Base-by-base conservation (phyloP, 1,140 invertebrate genomes). In the Andrena cerasifolii region DNA sequence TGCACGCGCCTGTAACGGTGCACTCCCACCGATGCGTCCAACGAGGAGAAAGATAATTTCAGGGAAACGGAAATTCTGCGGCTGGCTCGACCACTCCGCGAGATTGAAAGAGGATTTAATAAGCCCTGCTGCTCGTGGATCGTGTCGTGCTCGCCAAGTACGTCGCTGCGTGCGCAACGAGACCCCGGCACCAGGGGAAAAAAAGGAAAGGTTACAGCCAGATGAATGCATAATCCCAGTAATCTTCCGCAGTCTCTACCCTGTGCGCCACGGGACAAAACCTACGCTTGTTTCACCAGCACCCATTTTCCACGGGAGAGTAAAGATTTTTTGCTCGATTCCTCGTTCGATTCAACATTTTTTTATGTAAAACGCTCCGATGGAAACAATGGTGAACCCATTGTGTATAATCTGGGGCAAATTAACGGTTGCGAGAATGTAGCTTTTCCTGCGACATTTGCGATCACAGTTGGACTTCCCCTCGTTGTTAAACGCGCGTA, bases 41-140 rank as follows among this genome's bases (percentile, higher is more conserved):
- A 59, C 66, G 36, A 47, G 54, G 28, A n/a, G 63, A 54, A 26
- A 73, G 81, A 67, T 77, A 75, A 66, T 66, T 75, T 31, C 28
- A 18, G 59, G 79, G 21, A 36, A 26, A 84, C 40, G 72, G 67
- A 80, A 80, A 84, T 84, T 82, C 80, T 79, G 54, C 80, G 76
- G 59, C 59, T 45, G 58, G 45, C 53, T 56, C 65, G 49, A 79
- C 59, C 63, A 36, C 58, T 62, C 47, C 40, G 68, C 28, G 79
- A 76, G 66, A 76, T 62, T 73, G 47, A 62, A 61, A 33, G 77
- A 82, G 79, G 77, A 70, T 82, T 84, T 82, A 84, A 84, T 79
- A 84, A 84, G 76, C 68, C 66, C 58, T 12, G 18, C 2, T 8
- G n/a, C 2, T 56, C 51, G 66, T 26, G 47, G 1, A 45, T 61